Evolutionary conservation across 2,888 invertebrate genomes (phyloP), one percentile per base, ranked within the genome.

Genomic region (Melinaea menophilus): DNA sequence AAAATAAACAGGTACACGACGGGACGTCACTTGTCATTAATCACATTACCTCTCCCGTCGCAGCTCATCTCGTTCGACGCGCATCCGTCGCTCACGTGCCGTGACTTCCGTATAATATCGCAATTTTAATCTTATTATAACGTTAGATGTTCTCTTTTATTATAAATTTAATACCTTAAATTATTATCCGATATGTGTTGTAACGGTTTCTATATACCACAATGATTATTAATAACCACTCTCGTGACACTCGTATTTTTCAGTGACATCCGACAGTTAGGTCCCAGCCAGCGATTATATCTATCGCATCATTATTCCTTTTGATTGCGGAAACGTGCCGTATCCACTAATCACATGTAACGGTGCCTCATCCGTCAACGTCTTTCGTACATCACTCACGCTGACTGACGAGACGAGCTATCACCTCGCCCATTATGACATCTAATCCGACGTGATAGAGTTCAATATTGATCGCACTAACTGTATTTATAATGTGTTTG

Each of bases 261-360:
- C 63, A 72, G 72, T 69, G 69, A 69, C 68, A 66, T 51, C 66
- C 68, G 69, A 73, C 77, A 75, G 73, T 75, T 74, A 71, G 58
- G 56, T 47, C 60, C 62, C 60, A 60, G 58, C 61, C 46, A 58
- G 69, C 71, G 70, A 73, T 73, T 72, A 72, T 71, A 72, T 75
- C 77, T 77, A 83, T 84, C 81, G 76, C 73, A 76, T 83, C 85
- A 85, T 86, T 85, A 85, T 86, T 81, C 78, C 78, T 72, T 66
- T 72, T 80, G 86, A 88, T 86, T 81, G 81, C 82, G 76, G 79
- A 79, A 79, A 79, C 81, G 78, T 77, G 75, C 79, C 73, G 77
- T 75, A 79, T 78, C 77, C 82, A 86, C 88, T 90, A 88, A 88
- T 88, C 86, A 87, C 86, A 76, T 76, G 80, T 80, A 85, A 85